Conservation (phyloP, 2,888 invertebrate genomes). For the Orchesellides sinensis region DNA sequence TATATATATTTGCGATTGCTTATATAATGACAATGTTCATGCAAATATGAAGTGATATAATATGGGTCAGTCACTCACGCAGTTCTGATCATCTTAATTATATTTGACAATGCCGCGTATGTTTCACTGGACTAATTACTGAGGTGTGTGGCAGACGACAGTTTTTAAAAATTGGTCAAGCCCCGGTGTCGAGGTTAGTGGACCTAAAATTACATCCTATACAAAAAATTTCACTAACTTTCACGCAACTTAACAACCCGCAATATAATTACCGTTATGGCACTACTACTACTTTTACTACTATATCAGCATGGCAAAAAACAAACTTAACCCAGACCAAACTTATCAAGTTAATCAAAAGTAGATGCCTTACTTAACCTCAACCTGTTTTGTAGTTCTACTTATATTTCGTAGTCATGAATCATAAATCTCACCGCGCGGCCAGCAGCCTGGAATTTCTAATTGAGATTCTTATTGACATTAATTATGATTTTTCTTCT, state of each 20-base stretch:
- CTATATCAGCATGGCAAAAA: background rate
- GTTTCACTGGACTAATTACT: too few species aligned
- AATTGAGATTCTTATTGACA: background rate
- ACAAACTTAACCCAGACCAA: background rate
- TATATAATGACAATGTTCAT: too few species aligned
- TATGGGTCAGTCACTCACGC: conserved; percentile 23
- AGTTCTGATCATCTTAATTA: conserved; percentile 19
- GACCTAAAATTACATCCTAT: background rate
- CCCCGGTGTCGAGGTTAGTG: conserved; percentile 63
- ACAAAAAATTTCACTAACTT: background rate
- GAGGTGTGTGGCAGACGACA: background rate
- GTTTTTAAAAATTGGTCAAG: conserved; percentile 14
- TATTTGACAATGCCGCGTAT: too few species aligned
- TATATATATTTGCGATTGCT: too few species aligned
- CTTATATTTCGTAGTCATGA: conserved; percentile 13
- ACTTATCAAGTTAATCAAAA: background rate
- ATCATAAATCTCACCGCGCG: background rate
- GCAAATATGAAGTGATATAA: too few species aligned
- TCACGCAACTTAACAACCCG: background rate
- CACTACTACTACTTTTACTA: background rate
- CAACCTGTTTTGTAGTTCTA: background rate
- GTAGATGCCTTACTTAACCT: background rate
- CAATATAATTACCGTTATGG: background rate
- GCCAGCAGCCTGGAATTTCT: background rate
- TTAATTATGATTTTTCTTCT: background rate